Conservation (phyloP, 2,797 vertebrate genomes). For the Halcyon leucocephala region DNA sequence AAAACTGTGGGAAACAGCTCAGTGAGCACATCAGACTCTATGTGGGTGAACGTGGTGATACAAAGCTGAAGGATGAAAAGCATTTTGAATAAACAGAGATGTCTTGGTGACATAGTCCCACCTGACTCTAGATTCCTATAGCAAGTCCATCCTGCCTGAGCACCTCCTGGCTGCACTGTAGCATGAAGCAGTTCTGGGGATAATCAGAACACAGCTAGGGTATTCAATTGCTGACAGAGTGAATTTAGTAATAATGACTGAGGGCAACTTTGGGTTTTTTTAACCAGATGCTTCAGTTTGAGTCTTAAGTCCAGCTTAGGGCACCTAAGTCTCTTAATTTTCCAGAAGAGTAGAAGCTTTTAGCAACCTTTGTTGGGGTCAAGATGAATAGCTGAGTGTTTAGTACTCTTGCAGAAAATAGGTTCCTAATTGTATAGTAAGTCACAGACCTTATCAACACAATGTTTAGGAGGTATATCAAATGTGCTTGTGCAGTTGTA, state of each 20-base stretch:
- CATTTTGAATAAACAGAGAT: conserved; percentile 45
- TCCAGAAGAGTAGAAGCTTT: background rate
- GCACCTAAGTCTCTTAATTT: background rate
- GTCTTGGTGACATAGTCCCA: background rate
- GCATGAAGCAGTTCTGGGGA: background rate
- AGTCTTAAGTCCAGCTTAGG: background rate
- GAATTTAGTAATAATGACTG: background rate
- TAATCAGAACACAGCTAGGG: background rate
- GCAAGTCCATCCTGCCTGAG: background rate
- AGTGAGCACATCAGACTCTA: background rate
- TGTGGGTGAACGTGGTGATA: background rate
- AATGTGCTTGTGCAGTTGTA: background rate
- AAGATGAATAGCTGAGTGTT: background rate
- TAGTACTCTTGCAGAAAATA: background rate
- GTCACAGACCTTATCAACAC: background rate
- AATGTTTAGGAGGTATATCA: background rate
- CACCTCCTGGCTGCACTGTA: background rate
- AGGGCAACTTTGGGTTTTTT: background rate
- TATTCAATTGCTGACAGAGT: background rate
- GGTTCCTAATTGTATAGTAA: background rate
- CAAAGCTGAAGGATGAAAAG: background rate
- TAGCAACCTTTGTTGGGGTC: background rate
- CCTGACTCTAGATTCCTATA: background rate
- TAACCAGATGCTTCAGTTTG: background rate
- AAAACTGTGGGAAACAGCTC: background rate